Evolutionary conservation across 2,888 invertebrate genomes (phyloP).

Genomic region (Fragum fragum): DNA sequence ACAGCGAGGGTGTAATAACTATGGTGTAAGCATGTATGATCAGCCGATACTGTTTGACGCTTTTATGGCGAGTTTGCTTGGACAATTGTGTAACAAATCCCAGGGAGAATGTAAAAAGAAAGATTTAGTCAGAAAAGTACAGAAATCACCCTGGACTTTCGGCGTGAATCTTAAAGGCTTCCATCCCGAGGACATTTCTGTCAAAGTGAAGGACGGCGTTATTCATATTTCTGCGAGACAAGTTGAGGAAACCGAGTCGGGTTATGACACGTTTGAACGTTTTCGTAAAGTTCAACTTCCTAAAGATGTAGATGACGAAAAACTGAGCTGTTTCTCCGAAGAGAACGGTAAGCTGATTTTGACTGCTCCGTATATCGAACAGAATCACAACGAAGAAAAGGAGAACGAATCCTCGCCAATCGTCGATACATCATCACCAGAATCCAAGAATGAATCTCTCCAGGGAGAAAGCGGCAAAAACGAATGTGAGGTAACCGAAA

Average conservation of each 20-base stretch:
- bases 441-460: not conserved
- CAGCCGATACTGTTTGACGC: constrained; percentile 17
- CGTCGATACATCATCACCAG: not conserved
- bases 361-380: not conserved
- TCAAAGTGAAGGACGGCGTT: not conserved
- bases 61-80: not conserved
- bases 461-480: not conserved
- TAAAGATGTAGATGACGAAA: not conserved
- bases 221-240: constrained; percentile 18
- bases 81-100: not conserved
- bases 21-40: not conserved
- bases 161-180: constrained; percentile 2
- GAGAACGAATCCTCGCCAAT: not conserved
- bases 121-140: not conserved
- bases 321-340: constrained; percentile 11
- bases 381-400: not conserved
- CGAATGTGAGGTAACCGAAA: not conserved
- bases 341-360: constrained; percentile 6
- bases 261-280: not conserved
- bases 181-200: constrained; percentile 8
- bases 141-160: not conserved
- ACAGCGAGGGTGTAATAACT: not conserved
- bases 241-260: not conserved
- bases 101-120: not conserved
- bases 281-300: constrained; percentile 20